Base-by-base conservation (phyloP, 1,140 invertebrate species). In the Trachelipus rathkii region DNA sequence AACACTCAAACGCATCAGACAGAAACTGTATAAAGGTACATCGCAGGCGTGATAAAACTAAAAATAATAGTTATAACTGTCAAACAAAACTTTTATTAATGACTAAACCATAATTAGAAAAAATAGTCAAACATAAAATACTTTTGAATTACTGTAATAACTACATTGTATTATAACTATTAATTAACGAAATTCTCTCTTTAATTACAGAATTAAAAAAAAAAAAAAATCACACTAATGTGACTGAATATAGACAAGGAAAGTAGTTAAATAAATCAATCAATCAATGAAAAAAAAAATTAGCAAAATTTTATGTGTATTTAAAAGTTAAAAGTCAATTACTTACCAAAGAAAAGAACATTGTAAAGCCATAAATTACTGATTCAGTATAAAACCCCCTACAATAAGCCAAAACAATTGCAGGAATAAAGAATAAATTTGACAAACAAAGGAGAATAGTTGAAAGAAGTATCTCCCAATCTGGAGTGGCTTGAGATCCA, bases 381-480 rank as follows among this genome's bases (percentile, higher is more conserved):
- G 91, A 90, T 85, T 96, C 94, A 0, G 92, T 90, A 85, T 91
- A 95, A 83, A 92, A 95, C 43, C 88, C 84, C 1, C 93, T 86
- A 68, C 89, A 89, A 9, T 91, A 83, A 0, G 94, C 94, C 7
- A 95, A 84, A 79, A 92, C 89, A 5, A 94, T 89, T n/a, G 92
- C 91, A 45, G 93, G 92, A 10, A 94, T 82, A 82, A 97, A 96
- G 9, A 92, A 88, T 3, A 95, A 82, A 83, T 97, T 97, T 84
- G 94, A 96, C 0, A 95, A 83, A 0, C 94, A 94, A 97, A 33
- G 86, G 3, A 95, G 85, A 0, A 96, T 82, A 0, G 93, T 86
- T 10, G 91, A 89, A 1, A 90, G 74, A 0, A 95, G 84, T 73
- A 95, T 89, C 78, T 89, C 86, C 7, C 85, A 83, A 50, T 88